Conservation (phyloP, 53 echinoderm and acorn worm genomes). For the Echinarachnius parma region DNA sequence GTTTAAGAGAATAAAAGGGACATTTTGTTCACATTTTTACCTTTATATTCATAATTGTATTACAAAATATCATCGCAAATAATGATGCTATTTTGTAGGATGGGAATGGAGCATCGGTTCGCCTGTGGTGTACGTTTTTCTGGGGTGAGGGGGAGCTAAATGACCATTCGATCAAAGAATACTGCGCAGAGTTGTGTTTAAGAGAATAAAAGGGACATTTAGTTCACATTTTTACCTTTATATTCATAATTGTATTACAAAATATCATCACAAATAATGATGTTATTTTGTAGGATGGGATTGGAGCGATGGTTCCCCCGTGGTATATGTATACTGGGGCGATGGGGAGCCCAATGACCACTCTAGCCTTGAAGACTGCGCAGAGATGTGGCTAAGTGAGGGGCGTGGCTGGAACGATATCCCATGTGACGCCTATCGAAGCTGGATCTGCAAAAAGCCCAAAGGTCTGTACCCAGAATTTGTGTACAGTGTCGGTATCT, state of each 20-base stretch:
- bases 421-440: conserved; percentile 18
- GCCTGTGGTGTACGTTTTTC: conserved; percentile 57
- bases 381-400: conserved; percentile 50
- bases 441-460: conserved; percentile 63
- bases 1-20: too few relatives aligned
- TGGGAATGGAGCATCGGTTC: conserved; percentile 1
- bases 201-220: too few relatives aligned
- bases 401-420: conserved; percentile 59
- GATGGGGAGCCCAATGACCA: conserved; percentile 61
- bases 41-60: too few relatives aligned
- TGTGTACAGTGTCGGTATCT: too few relatives aligned
- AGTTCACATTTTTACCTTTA: too few relatives aligned
- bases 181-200: conserved; percentile 65
- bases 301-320: conserved; percentile 54
- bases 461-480: conserved; percentile 49
- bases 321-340: conserved; percentile 64
- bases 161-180: conserved; percentile 49
- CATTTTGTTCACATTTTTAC: too few relatives aligned
- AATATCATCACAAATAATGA: too few relatives aligned
- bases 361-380: conserved; percentile 62
- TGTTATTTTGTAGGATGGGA: conserved; percentile 58
- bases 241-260: too few relatives aligned
- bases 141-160: conserved; percentile 66
- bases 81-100: too few relatives aligned
- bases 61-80: too few relatives aligned